Evolutionary conservation across 2,888 invertebrate species (phyloP), one percentile per base, ranked within the genome.

Genomic region (Enchytraeus crypticus): DNA sequence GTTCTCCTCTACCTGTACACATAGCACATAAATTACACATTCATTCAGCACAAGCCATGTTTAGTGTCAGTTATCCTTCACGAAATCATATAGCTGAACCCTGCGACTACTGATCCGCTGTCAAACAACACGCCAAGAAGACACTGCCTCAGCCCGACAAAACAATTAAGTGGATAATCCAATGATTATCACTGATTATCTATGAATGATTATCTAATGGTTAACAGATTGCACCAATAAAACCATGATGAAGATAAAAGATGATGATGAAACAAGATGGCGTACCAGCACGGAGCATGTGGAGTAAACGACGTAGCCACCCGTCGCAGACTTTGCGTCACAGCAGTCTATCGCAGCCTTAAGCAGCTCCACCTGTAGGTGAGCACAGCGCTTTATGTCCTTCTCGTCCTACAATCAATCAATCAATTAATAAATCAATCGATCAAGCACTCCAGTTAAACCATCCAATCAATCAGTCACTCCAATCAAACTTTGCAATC

Each of bases 241-340:
- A n/a, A n/a, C 5, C 27, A 38, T 14, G 18, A 38, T 38, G 38
- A 38, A 21, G 8, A 8, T n/a, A 33, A 33, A 58, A 32, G 18
- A 58, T 57, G 23, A 34, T 21, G 5, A 32, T 1, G n/a, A 32
- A 5, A 27, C 3, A 71, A n/a, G n/a, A n/a, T n/a, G n/a, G n/a
- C 81, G 74, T 70, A 85, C 85, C 72, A 97, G 81, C 68, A 99
- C 86, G 0, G 98, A 98, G 80, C 98, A 99, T 0, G 98, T 99
- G 0, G 97, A 98, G 79, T 99, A 99, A 0, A 99, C 96, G 64
- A 99, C 84, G 75, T 90, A 90, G 14, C 97, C 96, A 34, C 97
- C 98, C 21, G 89, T 87, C 60, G 87, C 83, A 0, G 96, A 95
- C 72, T 89, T 90, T 0, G 92, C 90, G 81, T 92, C 90, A 47